A percentile compares a stretch with the other conserved stretches of the same genome.
Conservation (phyloP, 2,888 invertebrate genomes). For the Dichetophora obliterata region DNA sequence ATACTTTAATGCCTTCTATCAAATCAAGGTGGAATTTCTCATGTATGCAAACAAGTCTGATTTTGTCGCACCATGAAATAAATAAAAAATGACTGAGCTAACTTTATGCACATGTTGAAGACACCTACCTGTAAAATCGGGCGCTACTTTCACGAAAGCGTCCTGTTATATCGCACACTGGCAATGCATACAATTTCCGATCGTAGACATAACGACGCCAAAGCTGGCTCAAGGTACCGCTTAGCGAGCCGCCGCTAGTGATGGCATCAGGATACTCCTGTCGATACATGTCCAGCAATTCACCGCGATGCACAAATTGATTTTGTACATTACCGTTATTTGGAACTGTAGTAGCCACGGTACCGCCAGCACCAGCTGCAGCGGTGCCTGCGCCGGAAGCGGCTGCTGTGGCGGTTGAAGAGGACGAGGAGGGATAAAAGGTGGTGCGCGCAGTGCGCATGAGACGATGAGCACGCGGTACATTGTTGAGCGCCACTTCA, state of each 20-base stretch:
- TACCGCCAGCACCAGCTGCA: conserved; percentile 41
- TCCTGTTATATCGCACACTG: conserved; percentile 79
- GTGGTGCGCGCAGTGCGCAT: conserved; percentile 9
- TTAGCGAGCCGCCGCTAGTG: conserved; percentile 46
- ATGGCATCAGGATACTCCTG: conserved; percentile 58
- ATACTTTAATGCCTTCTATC: too few species aligned
- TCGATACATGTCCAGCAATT: conserved; percentile 62
- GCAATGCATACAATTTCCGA: conserved; percentile 81
- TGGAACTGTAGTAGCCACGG: conserved; percentile 30
- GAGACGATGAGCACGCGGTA: conserved; percentile 16
- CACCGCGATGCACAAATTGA: conserved; percentile 55
- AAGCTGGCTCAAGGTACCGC: conserved; percentile 61
- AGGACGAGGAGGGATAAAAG: conserved; percentile 25
- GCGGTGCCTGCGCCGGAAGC: conserved; percentile 43
- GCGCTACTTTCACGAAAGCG: conserved; percentile 81
- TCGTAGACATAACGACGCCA: conserved; percentile 81
- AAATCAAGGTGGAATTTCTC: too few species aligned
- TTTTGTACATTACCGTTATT: conserved; percentile 44
- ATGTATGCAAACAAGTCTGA: too few species aligned
- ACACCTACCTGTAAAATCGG: conserved; percentile 78
- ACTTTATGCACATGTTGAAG: too few species aligned
- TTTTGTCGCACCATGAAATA: too few species aligned
- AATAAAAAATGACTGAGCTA: too few species aligned
- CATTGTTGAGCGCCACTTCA: conserved; percentile 5
- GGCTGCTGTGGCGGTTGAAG: conserved; percentile 28